phyloP scores from a whole-genome alignment of 2,888 invertebrate species.

The Beris chalybata region DNA sequence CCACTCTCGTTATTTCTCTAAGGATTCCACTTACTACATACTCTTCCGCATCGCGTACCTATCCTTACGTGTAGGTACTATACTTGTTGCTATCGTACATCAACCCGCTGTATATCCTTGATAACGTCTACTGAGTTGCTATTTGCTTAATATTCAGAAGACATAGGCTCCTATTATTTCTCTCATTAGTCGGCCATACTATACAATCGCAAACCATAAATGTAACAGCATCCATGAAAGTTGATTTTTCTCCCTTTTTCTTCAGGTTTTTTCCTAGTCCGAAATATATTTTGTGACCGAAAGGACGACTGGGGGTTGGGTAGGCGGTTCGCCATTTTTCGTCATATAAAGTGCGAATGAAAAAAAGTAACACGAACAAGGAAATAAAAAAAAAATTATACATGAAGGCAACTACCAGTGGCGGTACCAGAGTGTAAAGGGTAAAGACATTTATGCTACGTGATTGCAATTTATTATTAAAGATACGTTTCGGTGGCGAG shows the following conservation, averaged over 20 bases:
- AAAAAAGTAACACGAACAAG: slow-evolving; percentile 14
- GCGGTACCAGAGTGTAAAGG: slow-evolving; percentile 31
- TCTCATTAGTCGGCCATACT: slow-evolving; percentile 28
- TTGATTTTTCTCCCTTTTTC: slow-evolving; percentile 16
- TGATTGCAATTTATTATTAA: slow-evolving; percentile 36
- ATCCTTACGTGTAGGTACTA: neutral
- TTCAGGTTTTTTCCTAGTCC: slow-evolving; percentile 2
- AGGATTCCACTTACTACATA: too few species aligned
- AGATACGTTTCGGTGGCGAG: slow-evolving; percentile 23
- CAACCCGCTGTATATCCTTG: slow-evolving; percentile 9
- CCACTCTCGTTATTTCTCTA: too few species aligned
- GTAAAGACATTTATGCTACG: slow-evolving; percentile 35
- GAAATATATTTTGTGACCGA: slow-evolving; percentile 29
- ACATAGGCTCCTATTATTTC: slow-evolving; percentile 31
- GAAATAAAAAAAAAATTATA: slow-evolving; percentile 21
- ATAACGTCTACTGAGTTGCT: slow-evolving; percentile 17
- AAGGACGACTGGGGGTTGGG: slow-evolving; percentile 11
- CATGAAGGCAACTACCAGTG: slow-evolving; percentile 14
- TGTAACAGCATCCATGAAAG: slow-evolving; percentile 33
- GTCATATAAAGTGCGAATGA: neutral
- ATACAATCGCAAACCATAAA: slow-evolving; percentile 31
- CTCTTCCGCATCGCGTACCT: too few species aligned
- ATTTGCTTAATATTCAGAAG: slow-evolving; percentile 30
- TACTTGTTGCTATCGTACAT: slow-evolving; percentile 31
- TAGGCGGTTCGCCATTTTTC: too few species aligned